Conservation (phyloP, 1,140 invertebrate species). For the Heliconius congener region DNA sequence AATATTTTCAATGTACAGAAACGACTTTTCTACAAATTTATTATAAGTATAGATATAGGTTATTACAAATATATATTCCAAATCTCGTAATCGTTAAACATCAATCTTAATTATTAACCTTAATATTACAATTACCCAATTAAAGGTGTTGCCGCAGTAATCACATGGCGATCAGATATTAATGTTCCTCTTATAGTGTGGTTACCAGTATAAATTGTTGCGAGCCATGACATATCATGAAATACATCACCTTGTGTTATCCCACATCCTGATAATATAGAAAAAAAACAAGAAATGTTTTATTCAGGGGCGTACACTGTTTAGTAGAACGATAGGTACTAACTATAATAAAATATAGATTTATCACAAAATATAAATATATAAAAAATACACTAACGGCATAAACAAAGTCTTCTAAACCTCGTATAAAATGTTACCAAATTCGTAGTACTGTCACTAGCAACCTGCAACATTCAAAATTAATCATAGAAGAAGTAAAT, state of each 20-base stretch:
- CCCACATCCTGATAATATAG: conserved; percentile 14
- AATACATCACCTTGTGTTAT: conserved; percentile 31
- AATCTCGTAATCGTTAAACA: background rate
- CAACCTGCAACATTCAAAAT: conserved; percentile 5
- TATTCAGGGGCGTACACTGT: too few relatives aligned
- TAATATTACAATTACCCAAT: conserved; percentile 63
- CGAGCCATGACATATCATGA: conserved; percentile 83
- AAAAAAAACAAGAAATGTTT: too few relatives aligned
- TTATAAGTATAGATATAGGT: too few relatives aligned
- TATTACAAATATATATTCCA: background rate
- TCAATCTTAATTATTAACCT: background rate
- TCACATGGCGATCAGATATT: conserved; percentile 82
- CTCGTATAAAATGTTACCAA: conserved; percentile 28
- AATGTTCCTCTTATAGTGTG: conserved; percentile 71
- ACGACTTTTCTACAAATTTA: too few relatives aligned
- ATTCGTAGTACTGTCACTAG: conserved; percentile 17
- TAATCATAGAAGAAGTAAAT: background rate
- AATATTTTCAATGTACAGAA: too few relatives aligned
- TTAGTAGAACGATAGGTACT: too few relatives aligned
- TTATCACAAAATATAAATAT: background rate
- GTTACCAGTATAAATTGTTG: conserved; percentile 63
- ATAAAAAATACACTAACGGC: conserved; percentile 31
- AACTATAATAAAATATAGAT: too few relatives aligned
- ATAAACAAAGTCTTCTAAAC: conserved; percentile 25
- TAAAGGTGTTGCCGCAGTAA: conserved; percentile 80